Conservation (phyloP, 2,113 vertebrate genomes). For the Paratilapia polleni region DNA sequence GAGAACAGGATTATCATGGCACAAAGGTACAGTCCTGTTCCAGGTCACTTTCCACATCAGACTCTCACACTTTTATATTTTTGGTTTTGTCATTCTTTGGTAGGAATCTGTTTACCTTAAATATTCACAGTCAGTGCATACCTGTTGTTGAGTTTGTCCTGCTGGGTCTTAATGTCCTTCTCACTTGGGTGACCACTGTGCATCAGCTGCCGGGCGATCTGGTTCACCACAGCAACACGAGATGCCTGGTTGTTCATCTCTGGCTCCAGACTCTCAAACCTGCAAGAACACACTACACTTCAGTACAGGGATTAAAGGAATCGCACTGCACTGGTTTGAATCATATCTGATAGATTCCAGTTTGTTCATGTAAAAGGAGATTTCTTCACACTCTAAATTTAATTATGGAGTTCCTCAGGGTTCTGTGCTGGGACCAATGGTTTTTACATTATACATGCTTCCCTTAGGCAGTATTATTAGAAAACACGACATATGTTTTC, state of each 20-base stretch:
- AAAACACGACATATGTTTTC: neutral
- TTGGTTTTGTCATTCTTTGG: neutral
- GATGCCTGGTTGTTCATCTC: conserved; percentile 98
- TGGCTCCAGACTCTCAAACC: conserved; percentile 96
- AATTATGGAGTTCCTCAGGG: neutral
- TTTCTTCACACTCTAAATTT: neutral
- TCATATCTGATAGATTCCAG: neutral
- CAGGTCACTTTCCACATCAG: neutral
- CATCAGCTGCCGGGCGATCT: conserved; percentile 94
- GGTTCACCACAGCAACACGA: conserved; percentile 95
- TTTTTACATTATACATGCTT: neutral
- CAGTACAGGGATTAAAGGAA: neutral
- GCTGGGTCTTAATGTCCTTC: conserved; percentile 93
- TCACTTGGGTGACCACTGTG: conserved; percentile 92
- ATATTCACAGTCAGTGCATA: conserved; percentile 34
- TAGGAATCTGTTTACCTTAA: neutral
- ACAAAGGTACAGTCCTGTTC: neutral
- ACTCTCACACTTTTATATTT: neutral
- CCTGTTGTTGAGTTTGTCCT: conserved; percentile 97
- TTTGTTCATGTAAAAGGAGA: neutral
- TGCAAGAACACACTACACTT: conserved; percentile 50
- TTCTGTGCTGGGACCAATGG: neutral
- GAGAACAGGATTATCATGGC: neutral
- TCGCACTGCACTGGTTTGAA: no score
- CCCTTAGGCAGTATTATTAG: neutral